Percentiles rank a stretch among this genome's conserved stretches.
These are phyloP conservation scores for Haliclona indistincta DNA, from an alignment of 37 sponge, comb jelly and placozoan species.

Conservation along the genomic window DNA sequence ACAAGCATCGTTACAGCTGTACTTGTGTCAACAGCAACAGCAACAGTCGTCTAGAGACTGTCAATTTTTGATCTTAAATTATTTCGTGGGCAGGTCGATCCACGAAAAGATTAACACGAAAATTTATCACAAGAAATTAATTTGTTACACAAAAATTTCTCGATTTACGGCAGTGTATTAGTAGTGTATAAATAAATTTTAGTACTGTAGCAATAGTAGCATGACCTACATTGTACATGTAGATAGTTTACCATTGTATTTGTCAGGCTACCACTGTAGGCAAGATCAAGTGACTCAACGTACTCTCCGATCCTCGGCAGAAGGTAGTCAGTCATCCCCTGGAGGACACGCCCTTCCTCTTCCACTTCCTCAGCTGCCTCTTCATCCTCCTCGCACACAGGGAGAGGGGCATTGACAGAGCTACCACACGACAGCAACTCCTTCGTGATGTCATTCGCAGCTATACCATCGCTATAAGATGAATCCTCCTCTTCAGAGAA, in stretches of 20 bases:
- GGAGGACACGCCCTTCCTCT: conserved; percentile 40
- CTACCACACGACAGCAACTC: conserved; percentile 43
- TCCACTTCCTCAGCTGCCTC: background rate
- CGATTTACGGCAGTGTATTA: too few relatives aligned
- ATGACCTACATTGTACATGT: background rate
- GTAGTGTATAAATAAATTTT: too few relatives aligned
- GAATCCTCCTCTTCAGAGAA: background rate
- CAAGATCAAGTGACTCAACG: conserved; percentile 62
- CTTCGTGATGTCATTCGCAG: conserved; percentile 35
- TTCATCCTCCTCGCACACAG: conserved; percentile 15
- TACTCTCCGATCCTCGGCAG: conserved; percentile 65
- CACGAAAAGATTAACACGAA: too few relatives aligned
- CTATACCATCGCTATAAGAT: background rate
- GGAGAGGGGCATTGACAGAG: conserved; percentile 44
- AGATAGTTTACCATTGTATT: conserved; percentile 56
- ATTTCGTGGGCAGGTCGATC: too few relatives aligned
- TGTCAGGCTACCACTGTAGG: conserved; percentile 59
- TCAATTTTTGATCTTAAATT: too few relatives aligned
- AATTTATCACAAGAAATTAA: too few relatives aligned
- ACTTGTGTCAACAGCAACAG: too few relatives aligned
- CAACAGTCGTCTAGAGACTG: too few relatives aligned
- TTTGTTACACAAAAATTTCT: too few relatives aligned
- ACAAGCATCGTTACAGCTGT: too few relatives aligned
- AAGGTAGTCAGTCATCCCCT: conserved; percentile 57
- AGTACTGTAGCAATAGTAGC: too few relatives aligned